phyloP scores from a whole-genome alignment of 2,797 vertebrate genomes.

The Hydrophis major region DNA sequence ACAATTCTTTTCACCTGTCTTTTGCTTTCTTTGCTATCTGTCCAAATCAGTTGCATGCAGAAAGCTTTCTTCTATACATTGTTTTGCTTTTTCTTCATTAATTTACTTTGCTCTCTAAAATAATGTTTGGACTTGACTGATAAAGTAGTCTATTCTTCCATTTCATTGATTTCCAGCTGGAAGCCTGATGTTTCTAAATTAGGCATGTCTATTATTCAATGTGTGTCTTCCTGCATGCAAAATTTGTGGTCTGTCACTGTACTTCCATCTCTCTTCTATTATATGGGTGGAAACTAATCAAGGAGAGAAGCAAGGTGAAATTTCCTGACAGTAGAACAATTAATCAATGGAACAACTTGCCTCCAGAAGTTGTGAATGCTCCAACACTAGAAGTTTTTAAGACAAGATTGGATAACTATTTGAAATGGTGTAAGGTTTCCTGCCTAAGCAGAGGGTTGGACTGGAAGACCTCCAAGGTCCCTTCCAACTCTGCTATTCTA shows the following conservation, averaged over 20 bases:
- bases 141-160: not conserved
- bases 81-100: not conserved
- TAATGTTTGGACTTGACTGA: not conserved
- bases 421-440: too few relatives aligned
- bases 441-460: too few relatives aligned
- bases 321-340: too few relatives aligned
- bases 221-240: not conserved
- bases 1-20: not conserved
- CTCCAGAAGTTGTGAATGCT: too few relatives aligned
- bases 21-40: not conserved
- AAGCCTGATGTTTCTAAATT: not conserved
- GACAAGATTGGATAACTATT: too few relatives aligned
- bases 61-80: too few relatives aligned
- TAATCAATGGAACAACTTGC: too few relatives aligned
- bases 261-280: not conserved
- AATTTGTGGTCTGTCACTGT: not conserved
- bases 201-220: not conserved
- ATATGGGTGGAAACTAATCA: too few relatives aligned
- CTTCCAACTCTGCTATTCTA: too few relatives aligned
- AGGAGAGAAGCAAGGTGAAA: too few relatives aligned
- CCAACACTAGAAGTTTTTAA: too few relatives aligned
- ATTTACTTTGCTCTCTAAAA: not conserved
- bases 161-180: not conserved
- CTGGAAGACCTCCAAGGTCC: too few relatives aligned
- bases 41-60: not conserved